A percentile compares a stretch with the other conserved stretches of the same genome.
phyloP scores from a whole-genome alignment of 2,888 invertebrate genomes.

The Tenthredo distinguenda region DNA sequence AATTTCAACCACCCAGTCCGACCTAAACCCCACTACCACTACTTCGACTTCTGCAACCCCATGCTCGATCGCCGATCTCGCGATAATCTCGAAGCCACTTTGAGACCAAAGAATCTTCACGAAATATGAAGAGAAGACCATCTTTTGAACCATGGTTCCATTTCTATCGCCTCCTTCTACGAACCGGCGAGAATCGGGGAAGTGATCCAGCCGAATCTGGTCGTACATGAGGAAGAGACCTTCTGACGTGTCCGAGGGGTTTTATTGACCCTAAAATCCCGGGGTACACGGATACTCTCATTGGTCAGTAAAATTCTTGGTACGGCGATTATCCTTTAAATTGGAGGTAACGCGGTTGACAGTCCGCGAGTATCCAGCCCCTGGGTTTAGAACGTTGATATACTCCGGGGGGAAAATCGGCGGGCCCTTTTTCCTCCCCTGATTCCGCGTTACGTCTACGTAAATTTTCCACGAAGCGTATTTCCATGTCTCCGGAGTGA shows the following conservation, averaged over 20 bases:
- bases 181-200: not conserved
- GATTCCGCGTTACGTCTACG: not conserved
- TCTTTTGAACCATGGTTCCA: not conserved
- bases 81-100: not conserved
- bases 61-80: not conserved
- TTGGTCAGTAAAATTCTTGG: not conserved
- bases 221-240: not conserved
- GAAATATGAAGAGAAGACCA: no score
- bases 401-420: not conserved
- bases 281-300: not conserved
- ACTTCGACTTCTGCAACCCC: not conserved
- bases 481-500: constrained; percentile 33
- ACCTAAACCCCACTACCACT: not conserved
- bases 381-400: not conserved
- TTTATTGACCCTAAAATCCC: not conserved
- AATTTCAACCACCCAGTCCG: not conserved
- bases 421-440: not conserved
- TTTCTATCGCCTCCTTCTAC: not conserved
- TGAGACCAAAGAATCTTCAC: not conserved
- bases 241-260: not conserved
- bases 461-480: constrained; percentile 36
- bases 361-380: not conserved
- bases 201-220: not conserved
- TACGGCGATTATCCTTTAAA: not conserved
- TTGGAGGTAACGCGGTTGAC: not conserved